Evolutionary conservation across 1,140 invertebrate species (phyloP).

Genomic region (Zaprionus taronus): DNA sequence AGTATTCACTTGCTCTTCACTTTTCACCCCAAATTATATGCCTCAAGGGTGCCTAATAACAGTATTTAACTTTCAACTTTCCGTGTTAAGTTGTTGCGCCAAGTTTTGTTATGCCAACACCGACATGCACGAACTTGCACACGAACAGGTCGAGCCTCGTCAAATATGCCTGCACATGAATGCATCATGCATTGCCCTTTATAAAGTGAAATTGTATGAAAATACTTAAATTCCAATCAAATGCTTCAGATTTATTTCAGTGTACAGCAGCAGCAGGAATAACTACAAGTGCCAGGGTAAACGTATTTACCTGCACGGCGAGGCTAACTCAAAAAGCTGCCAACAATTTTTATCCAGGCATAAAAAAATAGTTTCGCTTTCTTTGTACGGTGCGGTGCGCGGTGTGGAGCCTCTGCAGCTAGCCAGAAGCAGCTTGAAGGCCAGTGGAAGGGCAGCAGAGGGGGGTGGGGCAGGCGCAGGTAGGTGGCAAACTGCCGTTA

Average conservation of each 20-base stretch:
- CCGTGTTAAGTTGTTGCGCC: neutral
- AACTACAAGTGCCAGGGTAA: neutral
- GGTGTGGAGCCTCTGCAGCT: neutral
- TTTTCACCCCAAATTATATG: neutral
- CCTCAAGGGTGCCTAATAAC: neutral
- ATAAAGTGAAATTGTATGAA: neutral
- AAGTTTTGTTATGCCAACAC: conserved; percentile 1
- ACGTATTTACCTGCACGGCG: conserved; percentile 4
- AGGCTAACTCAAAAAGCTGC: conserved; percentile 11
- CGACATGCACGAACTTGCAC: conserved; percentile 6
- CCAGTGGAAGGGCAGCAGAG: neutral
- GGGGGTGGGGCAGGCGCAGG: neutral
- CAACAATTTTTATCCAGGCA: conserved; percentile 28
- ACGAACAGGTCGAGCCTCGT: neutral
- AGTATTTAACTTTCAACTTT: neutral
- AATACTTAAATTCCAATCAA: neutral
- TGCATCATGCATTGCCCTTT: neutral
- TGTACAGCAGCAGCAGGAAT: conserved; percentile 10
- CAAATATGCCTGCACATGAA: conserved; percentile 6
- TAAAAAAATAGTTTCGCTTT: conserved; percentile 34
- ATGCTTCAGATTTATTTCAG: neutral
- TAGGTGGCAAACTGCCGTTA: neutral
- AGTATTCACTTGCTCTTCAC: neutral
- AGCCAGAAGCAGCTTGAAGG: neutral
- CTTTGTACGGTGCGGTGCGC: conserved; percentile 22